These are phyloP conservation scores for Sussaba pulchella DNA, from an alignment of 2,888 invertebrate genomes.

Conservation along the genomic window DNA sequence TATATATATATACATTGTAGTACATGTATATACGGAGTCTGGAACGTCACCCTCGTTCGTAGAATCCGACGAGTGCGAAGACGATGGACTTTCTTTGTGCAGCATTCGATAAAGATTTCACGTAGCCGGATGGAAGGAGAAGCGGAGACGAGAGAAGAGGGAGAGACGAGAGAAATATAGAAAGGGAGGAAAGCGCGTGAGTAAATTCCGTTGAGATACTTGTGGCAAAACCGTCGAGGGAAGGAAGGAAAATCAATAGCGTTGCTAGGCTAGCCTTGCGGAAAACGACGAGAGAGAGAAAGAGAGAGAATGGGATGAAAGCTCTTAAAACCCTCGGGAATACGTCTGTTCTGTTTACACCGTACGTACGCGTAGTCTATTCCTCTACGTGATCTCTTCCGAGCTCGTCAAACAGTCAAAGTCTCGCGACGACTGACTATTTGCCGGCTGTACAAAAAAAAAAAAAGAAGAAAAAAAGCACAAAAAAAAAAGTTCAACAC, in stretches of 20 bases:
- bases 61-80: background rate
- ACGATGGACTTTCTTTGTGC: conserved; percentile 4
- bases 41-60: background rate
- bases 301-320: conserved; percentile 66
- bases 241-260: conserved; percentile 84
- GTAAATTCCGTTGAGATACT: conserved; percentile 69
- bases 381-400: conserved; percentile 15
- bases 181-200: conserved; percentile 64
- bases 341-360: conserved; percentile 30
- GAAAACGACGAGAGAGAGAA: conserved; percentile 7
- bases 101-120: conserved; percentile 15
- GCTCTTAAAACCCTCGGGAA: conserved; percentile 68
- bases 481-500: no score
- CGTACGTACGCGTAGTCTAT: conserved; percentile 16
- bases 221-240: conserved; percentile 73
- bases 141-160: background rate
- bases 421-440: background rate
- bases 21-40: no score
- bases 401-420: conserved; percentile 7
- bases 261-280: conserved; percentile 81
- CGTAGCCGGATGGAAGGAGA: conserved; percentile 1
- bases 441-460: no score
- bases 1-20: no score
- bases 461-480: no score
- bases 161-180: conserved; percentile 46